Percentiles rank a stretch among this genome's conserved stretches.
These are phyloP conservation scores for Steinernema feltiae DNA, from an alignment of 1,140 invertebrate genomes.

Conservation along the genomic window DNA sequence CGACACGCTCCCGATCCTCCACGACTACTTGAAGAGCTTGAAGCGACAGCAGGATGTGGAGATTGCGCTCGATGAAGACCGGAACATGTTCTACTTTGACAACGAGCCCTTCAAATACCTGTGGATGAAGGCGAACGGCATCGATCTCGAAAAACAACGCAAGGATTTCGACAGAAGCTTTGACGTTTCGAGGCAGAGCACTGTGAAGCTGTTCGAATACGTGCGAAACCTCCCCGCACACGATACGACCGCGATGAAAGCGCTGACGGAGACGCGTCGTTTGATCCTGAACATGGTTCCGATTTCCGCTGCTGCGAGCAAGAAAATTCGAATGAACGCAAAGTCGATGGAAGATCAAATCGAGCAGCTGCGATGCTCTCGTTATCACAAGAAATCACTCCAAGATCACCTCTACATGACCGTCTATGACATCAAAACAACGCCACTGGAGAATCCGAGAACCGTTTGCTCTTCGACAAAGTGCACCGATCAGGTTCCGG, in stretches of 20 bases:
- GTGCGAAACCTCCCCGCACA: conserved; percentile 2
- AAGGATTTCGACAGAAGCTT: conserved; percentile 28
- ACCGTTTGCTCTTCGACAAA: conserved; percentile 22
- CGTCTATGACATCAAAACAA: conserved; percentile 8
- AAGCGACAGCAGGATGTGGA: conserved; percentile 13
- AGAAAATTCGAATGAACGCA: conserved; percentile 32
- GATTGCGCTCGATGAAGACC: conserved; percentile 15
- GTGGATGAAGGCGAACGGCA: conserved; percentile 18
- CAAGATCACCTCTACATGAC: conserved; percentile 8
- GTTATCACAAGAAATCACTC: background rate
- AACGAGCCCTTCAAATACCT: conserved; percentile 34
- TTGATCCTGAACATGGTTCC: conserved; percentile 26
- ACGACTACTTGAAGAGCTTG: background rate
- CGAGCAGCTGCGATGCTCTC: background rate
- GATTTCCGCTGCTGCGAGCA: conserved; percentile 35
- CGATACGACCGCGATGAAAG: background rate
- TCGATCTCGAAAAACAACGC: conserved; percentile 23
- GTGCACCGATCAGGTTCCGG: conserved; percentile 3
- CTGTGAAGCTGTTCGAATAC: conserved; percentile 26
- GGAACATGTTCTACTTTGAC: conserved; percentile 32
- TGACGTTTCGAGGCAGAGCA: conserved; percentile 16
- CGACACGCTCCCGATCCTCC: conserved; percentile 25
- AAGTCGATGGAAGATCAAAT: conserved; percentile 20
- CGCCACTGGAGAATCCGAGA: conserved; percentile 25
- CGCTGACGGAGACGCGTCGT: background rate